A percentile compares a stretch with the other conserved stretches of the same genome.
These are phyloP conservation scores for Acyrthosiphon pisum DNA, from an alignment of 1,140 invertebrate species.

Conservation along the genomic window DNA sequence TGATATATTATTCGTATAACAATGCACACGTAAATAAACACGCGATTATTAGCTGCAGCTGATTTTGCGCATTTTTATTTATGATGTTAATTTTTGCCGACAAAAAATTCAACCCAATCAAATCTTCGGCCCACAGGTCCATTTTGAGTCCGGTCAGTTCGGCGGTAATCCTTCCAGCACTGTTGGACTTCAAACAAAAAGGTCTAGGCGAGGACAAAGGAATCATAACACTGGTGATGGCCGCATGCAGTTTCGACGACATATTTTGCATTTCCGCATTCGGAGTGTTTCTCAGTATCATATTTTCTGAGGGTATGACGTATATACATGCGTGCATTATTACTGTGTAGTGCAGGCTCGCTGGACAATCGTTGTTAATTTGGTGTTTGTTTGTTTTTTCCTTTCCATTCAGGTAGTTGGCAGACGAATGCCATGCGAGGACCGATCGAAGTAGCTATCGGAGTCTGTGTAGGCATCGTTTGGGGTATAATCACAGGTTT, in stretches of 20 bases:
- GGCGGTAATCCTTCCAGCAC: conserved; percentile 77
- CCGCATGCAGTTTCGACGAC: conserved; percentile 80
- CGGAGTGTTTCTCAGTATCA: conserved; percentile 68
- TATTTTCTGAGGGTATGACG: conserved; percentile 68
- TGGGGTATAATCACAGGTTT: conserved; percentile 65
- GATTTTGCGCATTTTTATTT: background rate
- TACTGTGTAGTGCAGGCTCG: background rate
- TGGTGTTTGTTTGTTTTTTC: background rate
- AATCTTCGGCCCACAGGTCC: conserved; percentile 64
- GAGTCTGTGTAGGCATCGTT: conserved; percentile 65
- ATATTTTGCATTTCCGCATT: conserved; percentile 81
- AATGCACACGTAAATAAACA: background rate
- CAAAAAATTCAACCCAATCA: background rate
- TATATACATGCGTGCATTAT: background rate
- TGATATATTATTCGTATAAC: background rate
- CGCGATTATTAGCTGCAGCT: background rate
- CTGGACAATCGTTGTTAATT: background rate
- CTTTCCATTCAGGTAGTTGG: conserved; percentile 58
- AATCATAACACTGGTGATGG: conserved; percentile 78
- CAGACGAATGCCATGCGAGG: conserved; percentile 66
- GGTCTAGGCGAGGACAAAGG: conserved; percentile 76
- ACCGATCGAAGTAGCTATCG: conserved; percentile 67
- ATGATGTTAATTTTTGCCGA: background rate
- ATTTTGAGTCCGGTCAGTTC: conserved; percentile 77
- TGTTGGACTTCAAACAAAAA: conserved; percentile 72